Conservation (phyloP, 2,888 invertebrate species). For the Epirrita christyi region DNA sequence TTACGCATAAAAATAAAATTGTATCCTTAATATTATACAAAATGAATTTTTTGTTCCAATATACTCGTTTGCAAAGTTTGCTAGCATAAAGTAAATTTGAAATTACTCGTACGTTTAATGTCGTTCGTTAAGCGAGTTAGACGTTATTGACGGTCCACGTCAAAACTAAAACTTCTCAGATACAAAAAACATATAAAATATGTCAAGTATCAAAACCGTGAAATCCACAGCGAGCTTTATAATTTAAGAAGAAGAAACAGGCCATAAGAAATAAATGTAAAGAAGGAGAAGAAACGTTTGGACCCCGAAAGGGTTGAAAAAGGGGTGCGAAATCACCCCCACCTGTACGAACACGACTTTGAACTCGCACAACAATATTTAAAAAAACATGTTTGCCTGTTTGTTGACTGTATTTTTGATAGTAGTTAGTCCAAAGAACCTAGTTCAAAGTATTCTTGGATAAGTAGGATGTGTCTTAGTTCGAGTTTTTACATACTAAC, state of each 20-base stretch:
- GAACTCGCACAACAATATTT: conserved; percentile 45
- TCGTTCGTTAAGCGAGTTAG: too few species aligned
- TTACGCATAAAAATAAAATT: too few species aligned
- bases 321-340: conserved; percentile 75
- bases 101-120: too few species aligned
- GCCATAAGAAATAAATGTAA: conserved; percentile 85
- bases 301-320: conserved; percentile 82
- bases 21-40: too few species aligned
- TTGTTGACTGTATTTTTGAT: conserved; percentile 39
- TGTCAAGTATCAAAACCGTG: conserved; percentile 66
- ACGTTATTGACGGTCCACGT: too few species aligned
- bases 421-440: background rate
- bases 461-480: too few species aligned
- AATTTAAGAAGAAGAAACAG: conserved; percentile 86
- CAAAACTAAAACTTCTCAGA: background rate
- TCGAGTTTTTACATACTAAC: too few species aligned
- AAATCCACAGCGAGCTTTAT: conserved; percentile 67
- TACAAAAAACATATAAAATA: conserved; percentile 3
- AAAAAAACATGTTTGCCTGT: conserved; percentile 46
- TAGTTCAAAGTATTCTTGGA: too few species aligned
- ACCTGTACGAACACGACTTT: conserved; percentile 68
- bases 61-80: too few species aligned
- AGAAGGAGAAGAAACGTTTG: conserved; percentile 83
- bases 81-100: too few species aligned
- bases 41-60: too few species aligned